Base-by-base conservation (phyloP, 1,140 invertebrate species). In the Drosophila bocqueti region DNA sequence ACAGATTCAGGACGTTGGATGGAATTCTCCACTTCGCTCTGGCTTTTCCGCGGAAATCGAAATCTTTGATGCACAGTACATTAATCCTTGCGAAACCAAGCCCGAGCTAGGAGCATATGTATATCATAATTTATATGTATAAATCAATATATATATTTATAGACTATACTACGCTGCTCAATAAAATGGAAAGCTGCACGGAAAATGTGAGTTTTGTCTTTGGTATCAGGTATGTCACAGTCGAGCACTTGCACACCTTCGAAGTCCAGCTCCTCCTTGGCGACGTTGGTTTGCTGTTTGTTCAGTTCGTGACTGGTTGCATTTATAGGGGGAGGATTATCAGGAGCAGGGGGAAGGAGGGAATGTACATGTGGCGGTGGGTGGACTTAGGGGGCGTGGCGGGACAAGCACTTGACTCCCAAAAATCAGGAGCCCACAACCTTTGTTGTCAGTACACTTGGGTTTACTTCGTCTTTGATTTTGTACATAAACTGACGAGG, bases 291-390 rank as follows among this genome's bases (percentile, higher is more conserved):
- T 66, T 76, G 59, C 49, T 79, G 80, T 75, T 75, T 62, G 75
- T 77, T 83, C 59, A 55, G 65, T 75, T 79, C 75, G 83, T 81
- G 83, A 75, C 82, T 77, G 63, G 75, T 67, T 65, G 75, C 49
- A 55, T 45, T 67, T 55, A 42, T 8, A 24, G 61, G 11, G 29
- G 62, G 66, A n/a, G 31, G 29, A 26, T 26, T 29, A 1, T 4
- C 8, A 11, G 15, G 18, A 2, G 31, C 2, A 21, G 15, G 4
- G 16, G 13, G 26, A 38, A 15, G n/a, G 8, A n/a, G n/a, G 21
- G 52, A 11, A 18, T 15, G 18, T 24, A 9, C 13, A 24, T n/a
- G 40, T 29, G 47, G 49, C n/a, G 8, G 52, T 66, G 68, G 55
- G 34, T 38, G 52, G 52, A 38, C 34, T 38, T 38, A 55, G 52